These are phyloP conservation scores for Agonopterix subpropinquella DNA, from an alignment of 2,888 invertebrate species.

Conservation along the genomic window DNA sequence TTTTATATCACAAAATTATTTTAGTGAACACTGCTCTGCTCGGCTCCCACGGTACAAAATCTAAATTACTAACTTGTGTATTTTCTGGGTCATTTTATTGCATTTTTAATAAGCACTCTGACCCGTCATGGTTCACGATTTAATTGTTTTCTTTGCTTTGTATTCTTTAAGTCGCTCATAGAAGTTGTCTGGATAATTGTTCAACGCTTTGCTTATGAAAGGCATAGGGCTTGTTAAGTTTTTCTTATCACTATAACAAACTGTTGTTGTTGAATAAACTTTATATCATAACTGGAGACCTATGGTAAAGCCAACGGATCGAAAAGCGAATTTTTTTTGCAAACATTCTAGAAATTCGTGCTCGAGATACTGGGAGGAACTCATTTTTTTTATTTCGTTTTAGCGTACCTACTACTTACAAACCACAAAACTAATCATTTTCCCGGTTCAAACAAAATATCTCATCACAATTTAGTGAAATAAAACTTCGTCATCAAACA, in stretches of 20 bases:
- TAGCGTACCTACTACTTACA: too few species aligned
- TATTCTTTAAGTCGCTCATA: neutral
- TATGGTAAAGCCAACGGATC: too few species aligned
- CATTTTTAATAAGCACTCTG: slow-evolving; percentile 35
- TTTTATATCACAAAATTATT: neutral
- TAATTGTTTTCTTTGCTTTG: slow-evolving; percentile 24
- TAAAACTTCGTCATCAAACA: slow-evolving; percentile 12
- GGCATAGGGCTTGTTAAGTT: neutral
- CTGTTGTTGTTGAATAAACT: too few species aligned
- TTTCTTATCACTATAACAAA: too few species aligned
- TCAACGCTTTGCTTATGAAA: neutral
- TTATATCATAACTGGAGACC: too few species aligned
- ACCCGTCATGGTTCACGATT: slow-evolving; percentile 31
- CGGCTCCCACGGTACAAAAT: slow-evolving; percentile 5
- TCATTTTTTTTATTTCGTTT: too few species aligned
- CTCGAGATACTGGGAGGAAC: too few species aligned
- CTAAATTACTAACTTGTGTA: slow-evolving; percentile 14
- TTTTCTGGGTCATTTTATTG: slow-evolving; percentile 38
- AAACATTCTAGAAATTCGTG: too few species aligned
- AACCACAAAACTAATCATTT: too few species aligned
- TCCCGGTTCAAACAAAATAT: too few species aligned
- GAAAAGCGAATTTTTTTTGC: too few species aligned
- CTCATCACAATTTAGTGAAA: neutral
- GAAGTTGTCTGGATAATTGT: neutral
- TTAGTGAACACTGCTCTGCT: neutral